Conservation (phyloP, 1,140 invertebrate species). For the Atta colombica region DNA sequence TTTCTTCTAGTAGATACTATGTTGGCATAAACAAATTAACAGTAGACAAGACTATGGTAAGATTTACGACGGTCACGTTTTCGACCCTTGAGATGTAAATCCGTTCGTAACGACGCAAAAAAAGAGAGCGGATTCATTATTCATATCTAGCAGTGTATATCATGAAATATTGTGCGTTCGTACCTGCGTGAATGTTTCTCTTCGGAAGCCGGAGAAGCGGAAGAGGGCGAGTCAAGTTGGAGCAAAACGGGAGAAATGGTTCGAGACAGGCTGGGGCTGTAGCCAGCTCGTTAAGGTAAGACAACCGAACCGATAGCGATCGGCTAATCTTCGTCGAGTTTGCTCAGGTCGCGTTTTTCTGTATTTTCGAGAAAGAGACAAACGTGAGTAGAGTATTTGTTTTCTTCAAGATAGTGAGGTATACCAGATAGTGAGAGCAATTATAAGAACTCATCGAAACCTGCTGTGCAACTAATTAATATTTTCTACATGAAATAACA, state of each 20-base stretch:
- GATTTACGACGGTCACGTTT: slow-evolving; percentile 61
- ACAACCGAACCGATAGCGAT: slow-evolving; percentile 77
- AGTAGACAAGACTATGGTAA: not conserved
- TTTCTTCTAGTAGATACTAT: slow-evolving; percentile 14
- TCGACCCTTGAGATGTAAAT: slow-evolving; percentile 45
- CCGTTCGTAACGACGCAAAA: slow-evolving; percentile 30
- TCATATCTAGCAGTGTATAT: slow-evolving; percentile 46
- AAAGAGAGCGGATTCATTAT: slow-evolving; percentile 46
- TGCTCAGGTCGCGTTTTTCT: slow-evolving; percentile 70
- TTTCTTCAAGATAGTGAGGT: slow-evolving; percentile 33
- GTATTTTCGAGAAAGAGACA: slow-evolving; percentile 60
- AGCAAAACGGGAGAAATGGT: slow-evolving; percentile 68
- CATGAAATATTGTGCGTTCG: not conserved
- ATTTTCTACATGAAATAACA: slow-evolving; percentile 24
- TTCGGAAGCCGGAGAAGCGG: slow-evolving; percentile 51
- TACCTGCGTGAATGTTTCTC: slow-evolving; percentile 65
- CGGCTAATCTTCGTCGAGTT: slow-evolving; percentile 77
- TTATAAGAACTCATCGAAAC: slow-evolving; percentile 52
- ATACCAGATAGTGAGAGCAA: slow-evolving; percentile 49
- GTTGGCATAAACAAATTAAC: slow-evolving; percentile 64
- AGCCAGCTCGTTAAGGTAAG: slow-evolving; percentile 79
- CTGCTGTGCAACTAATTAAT: slow-evolving; percentile 56
- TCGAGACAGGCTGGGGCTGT: slow-evolving; percentile 66
- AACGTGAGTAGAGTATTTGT: slow-evolving; percentile 71
- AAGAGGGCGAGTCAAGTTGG: slow-evolving; percentile 46